A percentile compares a stretch with the other conserved stretches of the same genome.
Conservation (phyloP, 1,140 invertebrate species). For the Meloidogyne hapla region DNA sequence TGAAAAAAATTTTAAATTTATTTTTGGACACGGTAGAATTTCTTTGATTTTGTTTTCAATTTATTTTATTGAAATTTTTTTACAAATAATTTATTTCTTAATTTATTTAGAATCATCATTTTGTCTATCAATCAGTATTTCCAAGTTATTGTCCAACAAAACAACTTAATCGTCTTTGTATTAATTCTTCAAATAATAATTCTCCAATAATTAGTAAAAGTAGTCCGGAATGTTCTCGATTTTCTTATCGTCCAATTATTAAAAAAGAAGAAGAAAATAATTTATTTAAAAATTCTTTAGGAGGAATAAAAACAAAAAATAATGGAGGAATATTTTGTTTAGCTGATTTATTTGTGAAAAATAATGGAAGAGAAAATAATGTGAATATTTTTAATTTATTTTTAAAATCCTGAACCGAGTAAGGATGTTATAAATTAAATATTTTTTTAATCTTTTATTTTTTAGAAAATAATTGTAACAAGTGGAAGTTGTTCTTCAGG, state of each 20-base stretch:
- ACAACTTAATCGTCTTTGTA: not conserved
- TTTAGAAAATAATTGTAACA: not conserved
- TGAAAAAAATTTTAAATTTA: no score
- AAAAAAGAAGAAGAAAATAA: not conserved
- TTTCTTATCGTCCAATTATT: not conserved
- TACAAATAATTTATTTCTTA: not conserved
- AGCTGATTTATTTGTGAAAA: not conserved
- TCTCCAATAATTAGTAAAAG: conserved; percentile 1
- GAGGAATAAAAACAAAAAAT: not conserved
- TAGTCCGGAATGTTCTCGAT: not conserved
- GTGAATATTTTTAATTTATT: no score
- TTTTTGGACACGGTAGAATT: no score
- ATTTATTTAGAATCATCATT: not conserved
- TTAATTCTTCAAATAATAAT: not conserved
- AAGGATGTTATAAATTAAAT: no score
- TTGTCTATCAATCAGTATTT: not conserved
- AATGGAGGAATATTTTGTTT: not conserved
- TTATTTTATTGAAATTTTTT: not conserved
- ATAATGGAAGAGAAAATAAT: not conserved
- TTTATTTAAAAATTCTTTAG: not conserved
- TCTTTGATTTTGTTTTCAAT: no score
- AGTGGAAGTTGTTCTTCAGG: conserved; percentile 1
- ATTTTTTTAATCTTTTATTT: not conserved
- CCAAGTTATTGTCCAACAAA: not conserved
- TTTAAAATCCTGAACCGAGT: no score